These are phyloP conservation scores for Pinna nobilis DNA, from an alignment of 1,140 invertebrate species.

Conservation along the genomic window DNA sequence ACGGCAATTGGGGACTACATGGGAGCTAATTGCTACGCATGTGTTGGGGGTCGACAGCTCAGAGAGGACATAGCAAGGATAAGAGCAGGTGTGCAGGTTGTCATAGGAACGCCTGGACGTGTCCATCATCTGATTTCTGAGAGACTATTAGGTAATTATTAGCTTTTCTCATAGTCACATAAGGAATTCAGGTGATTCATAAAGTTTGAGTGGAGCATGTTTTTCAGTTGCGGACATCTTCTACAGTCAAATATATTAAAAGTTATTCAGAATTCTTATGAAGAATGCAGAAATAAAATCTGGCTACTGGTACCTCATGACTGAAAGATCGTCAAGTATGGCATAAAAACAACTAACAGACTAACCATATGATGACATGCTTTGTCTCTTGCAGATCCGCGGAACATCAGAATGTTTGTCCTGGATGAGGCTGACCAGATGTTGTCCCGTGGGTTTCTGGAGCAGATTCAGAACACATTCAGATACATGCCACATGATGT, in stretches of 20 bases:
- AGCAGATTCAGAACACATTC: constrained; percentile 99
- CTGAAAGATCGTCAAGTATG: too few relatives aligned
- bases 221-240: too few relatives aligned
- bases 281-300: too few relatives aligned
- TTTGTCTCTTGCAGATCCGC: constrained; percentile 67
- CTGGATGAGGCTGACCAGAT: constrained; percentile 99
- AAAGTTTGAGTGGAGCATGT: too few relatives aligned
- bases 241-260: too few relatives aligned
- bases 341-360: not conserved
- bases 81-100: constrained; percentile 91
- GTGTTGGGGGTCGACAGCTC: constrained; percentile 98
- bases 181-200: too few relatives aligned
- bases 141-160: constrained; percentile 83
- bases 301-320: too few relatives aligned
- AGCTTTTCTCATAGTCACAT: not conserved
- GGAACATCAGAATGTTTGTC: constrained; percentile 95
- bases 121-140: constrained; percentile 98
- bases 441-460: constrained; percentile 99
- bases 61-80: constrained; percentile 96
- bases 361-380: not conserved
- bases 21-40: constrained; percentile 96
- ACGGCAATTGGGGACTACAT: constrained; percentile 98
- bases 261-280: too few relatives aligned
- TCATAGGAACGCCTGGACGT: constrained; percentile 98
- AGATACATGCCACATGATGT: constrained; percentile 91